Evolutionary conservation across 2,888 invertebrate genomes (phyloP).

Genomic region (Agriopis marginaria): DNA sequence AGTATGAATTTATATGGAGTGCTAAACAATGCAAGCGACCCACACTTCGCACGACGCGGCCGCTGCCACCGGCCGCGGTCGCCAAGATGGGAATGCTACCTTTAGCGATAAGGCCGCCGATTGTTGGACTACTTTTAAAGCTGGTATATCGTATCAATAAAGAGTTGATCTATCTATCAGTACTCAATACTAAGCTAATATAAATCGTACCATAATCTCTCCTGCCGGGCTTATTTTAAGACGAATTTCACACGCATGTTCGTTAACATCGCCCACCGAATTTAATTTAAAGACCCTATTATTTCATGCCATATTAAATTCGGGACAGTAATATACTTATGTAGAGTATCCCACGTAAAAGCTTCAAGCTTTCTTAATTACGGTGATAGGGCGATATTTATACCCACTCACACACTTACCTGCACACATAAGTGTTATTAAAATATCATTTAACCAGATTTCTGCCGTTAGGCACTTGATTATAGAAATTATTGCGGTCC

Average conservation of each 20-base stretch:
- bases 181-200: too few species aligned
- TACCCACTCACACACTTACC: conserved; percentile 24
- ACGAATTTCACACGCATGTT: conserved; percentile 16
- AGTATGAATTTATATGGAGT: too few species aligned
- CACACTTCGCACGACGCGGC: too few species aligned
- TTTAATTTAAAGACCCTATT: conserved; percentile 31
- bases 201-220: too few species aligned
- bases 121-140: too few species aligned
- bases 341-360: conserved; percentile 19
- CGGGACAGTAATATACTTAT: conserved; percentile 18
- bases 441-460: conserved; percentile 38
- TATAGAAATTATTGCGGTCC: conserved; percentile 42
- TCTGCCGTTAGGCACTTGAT: conserved; percentile 43
- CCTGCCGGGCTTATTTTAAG: not conserved
- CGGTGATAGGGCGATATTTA: conserved; percentile 32
- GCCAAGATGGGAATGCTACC: too few species aligned
- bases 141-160: too few species aligned
- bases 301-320: conserved; percentile 29
- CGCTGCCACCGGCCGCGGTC: too few species aligned
- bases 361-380: conserved; percentile 34
- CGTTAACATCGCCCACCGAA: conserved; percentile 20
- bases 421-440: conserved; percentile 31
- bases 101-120: too few species aligned
- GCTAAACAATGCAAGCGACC: too few species aligned
- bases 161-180: too few species aligned